phyloP scores from a whole-genome alignment of 2,113 vertebrate genomes.

The Eira barbara region DNA sequence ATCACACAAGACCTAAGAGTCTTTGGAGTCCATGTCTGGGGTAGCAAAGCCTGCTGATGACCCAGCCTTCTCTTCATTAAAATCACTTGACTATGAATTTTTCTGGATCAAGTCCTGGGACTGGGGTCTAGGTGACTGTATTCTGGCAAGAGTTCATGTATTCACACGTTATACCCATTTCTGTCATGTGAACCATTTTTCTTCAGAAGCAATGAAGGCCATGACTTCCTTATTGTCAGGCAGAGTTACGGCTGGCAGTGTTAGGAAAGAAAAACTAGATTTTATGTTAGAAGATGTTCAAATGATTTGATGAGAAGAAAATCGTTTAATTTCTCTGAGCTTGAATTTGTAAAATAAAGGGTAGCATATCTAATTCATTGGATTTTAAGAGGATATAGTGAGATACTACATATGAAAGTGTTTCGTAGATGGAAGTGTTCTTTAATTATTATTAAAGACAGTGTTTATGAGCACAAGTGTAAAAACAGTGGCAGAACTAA shows the following conservation, averaged over 20 bases:
- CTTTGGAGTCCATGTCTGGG: background rate
- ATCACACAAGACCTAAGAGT: background rate
- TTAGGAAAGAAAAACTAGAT: background rate
- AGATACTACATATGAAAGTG: background rate
- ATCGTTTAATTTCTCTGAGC: background rate
- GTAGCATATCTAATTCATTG: background rate
- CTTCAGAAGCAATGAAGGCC: constrained; percentile 3
- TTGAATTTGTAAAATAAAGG: background rate
- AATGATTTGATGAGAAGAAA: background rate
- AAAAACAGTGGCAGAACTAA: background rate
- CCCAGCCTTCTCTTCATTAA: background rate
- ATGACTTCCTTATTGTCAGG: background rate
- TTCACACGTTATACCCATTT: background rate
- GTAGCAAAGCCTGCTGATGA: background rate
- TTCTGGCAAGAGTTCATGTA: background rate
- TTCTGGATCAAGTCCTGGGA: background rate
- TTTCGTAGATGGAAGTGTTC: background rate
- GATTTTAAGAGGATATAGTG: background rate
- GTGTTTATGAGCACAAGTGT: background rate
- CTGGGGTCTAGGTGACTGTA: background rate
- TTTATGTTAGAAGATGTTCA: constrained; percentile 16
- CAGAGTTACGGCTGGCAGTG: background rate
- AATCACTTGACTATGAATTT: background rate
- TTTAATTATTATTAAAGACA: constrained; percentile 15
- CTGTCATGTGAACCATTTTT: background rate